Evolutionary conservation across 1,140 invertebrate species (phyloP), one percentile per base, ranked within the genome.

Genomic region (Bombus breviceps): DNA sequence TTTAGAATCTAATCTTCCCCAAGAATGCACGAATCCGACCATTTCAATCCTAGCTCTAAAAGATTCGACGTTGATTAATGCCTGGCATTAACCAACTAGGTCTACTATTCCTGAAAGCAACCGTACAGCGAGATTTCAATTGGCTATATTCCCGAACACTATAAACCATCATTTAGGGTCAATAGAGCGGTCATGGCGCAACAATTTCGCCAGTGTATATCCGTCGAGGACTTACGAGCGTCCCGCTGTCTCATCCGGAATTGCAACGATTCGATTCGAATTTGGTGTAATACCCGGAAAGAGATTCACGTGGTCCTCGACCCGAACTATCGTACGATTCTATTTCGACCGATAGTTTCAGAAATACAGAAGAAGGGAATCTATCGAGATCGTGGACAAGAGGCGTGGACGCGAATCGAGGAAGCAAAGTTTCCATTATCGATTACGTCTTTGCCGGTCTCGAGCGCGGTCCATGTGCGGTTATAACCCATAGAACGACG

Each of bases 361-460:
- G 62, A 77, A 41, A 66, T 34, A 34, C 62, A n/a, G n/a, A 28
- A 66, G 6, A 18, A 1, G 32, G 22, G 69, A 37, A n/a, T 5
- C 37, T 6, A 39, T 22, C 25, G 78, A 34, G 18, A 47, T 41
- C 25, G 68, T 13, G 25, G 9, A 37, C 25, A 25, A 69, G 15
- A 47, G 47, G 34, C 47, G 57, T 47, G 71, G 3, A 74, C 71
- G 13, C 57, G 74, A 83, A 80, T 80, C 53, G 43, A 62, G 79
- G 77, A 86, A 89, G 73, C 47, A 39, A 81, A 75, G 86, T 90
- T 89, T 89, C 69, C 89, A 85, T 88, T 90, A 87, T 85, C 83
- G 85, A 87, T 90, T 88, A 88, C 88, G 76, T 89, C 71, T 37
- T 80, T 57, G 57, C 47, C 22, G 18, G 59, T 62, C 66, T 69